Conservation (phyloP, 2,113 vertebrate species). For the Gallinago media region DNA sequence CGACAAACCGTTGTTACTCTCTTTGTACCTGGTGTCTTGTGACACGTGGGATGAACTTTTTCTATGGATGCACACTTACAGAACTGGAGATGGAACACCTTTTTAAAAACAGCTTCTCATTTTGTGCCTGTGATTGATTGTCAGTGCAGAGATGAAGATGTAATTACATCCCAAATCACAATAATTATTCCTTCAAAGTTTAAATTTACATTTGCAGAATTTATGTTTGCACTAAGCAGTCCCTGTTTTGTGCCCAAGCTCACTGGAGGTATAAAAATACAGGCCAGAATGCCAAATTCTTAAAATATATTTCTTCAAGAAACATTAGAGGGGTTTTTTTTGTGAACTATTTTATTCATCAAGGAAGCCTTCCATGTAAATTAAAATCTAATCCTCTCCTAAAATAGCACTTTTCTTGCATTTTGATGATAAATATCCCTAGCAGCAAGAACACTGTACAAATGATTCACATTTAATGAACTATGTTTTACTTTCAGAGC, state of each 20-base stretch:
- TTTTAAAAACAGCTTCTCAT: background rate
- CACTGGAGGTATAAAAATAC: background rate
- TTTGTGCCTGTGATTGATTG: background rate
- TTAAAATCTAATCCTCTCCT: conserved; percentile 49
- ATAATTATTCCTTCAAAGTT: background rate
- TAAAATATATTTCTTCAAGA: background rate
- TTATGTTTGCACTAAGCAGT: background rate
- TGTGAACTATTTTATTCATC: conserved; percentile 10
- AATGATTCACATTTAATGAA: conserved; percentile 64
- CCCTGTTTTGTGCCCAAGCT: background rate
- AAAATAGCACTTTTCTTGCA: conserved; percentile 57
- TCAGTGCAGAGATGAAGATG: background rate
- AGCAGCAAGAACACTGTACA: conserved; percentile 51
- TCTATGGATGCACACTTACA: background rate
- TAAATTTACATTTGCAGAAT: background rate
- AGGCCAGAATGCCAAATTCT: background rate
- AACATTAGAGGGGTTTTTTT: background rate
- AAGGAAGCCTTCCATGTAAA: conserved; percentile 62
- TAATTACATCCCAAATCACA: background rate
- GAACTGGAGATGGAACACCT: background rate
- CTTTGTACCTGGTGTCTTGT: background rate
- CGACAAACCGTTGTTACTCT: background rate
- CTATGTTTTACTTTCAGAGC: conserved; percentile 47
- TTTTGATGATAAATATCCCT: conserved; percentile 64
- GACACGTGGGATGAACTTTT: background rate